Evolutionary conservation across 30 jellyfish, hydroid and myxozoan species (phyloP), one percentile per base, ranked within the genome.

Genomic region (Pelagia noctiluca): DNA sequence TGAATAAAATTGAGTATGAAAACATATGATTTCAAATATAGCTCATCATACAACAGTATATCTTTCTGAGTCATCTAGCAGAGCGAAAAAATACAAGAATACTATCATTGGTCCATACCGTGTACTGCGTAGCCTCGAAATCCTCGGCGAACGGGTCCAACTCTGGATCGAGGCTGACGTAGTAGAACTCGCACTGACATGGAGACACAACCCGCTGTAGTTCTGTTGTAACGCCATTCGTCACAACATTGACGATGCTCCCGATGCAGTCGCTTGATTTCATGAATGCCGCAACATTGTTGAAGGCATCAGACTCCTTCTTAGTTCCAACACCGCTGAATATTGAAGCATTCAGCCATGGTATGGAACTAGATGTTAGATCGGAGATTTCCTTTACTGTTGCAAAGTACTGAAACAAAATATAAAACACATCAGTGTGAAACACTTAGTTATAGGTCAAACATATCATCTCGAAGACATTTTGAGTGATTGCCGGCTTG

Each of bases 91-190:
- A 42, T 5, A 42, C 16, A 16, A 42, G 57, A 42, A 42, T 5
- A 42, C 57, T 16, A 42, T 42, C 12, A 42, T 8, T 42, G 8
- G 57, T 8, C 57, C 90, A 10, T 42, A 80, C 90, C 82, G 75
- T 80, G 64, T 35, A 22, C 28, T 80, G 90, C 0, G 96, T 57
- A 1, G 97, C 95, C 13, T 75, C 93, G 52, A 79, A 84, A 30
- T 94, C 99, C 80, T 94, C 97, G 22, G 99, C 99, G 18, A 82
- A 78, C 22, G 99, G 97, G 76, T 94, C 99, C 8, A 94, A 65
- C 82, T 94, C 99, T 34, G 96, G 96, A 69, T 94, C 99, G 22
- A 94, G 90, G 63, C 96, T 94, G 78, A 94, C 94, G 60, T 88
- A 94, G 19, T 78, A 48, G 75, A 94, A 87, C 67, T 94, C 95